phyloP scores from a whole-genome alignment of 2,113 vertebrate genomes.

The Cyprinodon brontotheroides region DNA sequence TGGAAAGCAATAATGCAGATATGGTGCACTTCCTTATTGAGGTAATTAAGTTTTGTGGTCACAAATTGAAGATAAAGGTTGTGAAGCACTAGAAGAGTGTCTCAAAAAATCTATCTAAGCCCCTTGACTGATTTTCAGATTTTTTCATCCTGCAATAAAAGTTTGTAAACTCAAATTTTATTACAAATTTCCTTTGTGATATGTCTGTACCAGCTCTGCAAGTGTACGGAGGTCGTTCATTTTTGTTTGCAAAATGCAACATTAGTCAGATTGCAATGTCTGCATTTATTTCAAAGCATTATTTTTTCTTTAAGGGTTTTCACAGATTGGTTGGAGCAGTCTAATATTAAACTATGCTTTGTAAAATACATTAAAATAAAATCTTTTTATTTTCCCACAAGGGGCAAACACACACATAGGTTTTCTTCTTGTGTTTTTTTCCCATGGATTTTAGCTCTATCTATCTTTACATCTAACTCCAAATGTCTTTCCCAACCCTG shows the following conservation, averaged over 20 bases:
- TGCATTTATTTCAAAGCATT: background rate
- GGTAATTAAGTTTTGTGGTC: slow-evolving; percentile 67
- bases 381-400: no score
- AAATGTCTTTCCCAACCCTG: background rate
- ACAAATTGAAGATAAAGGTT: slow-evolving; percentile 12
- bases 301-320: background rate
- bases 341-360: background rate
- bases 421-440: background rate
- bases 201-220: no score
- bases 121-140: background rate
- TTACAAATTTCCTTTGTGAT: background rate
- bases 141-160: background rate
- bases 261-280: background rate
- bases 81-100: slow-evolving; percentile 42
- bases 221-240: background rate
- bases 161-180: background rate
- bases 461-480: background rate
- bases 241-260: background rate
- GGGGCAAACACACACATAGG: no score
- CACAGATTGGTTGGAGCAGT: background rate
- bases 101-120: background rate
- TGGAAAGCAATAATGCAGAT: slow-evolving; percentile 83
- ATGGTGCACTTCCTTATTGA: slow-evolving; percentile 88
- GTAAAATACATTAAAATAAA: background rate
- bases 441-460: background rate